Evolutionary conservation across 2,797 vertebrate genomes (phyloP), one percentile per base, ranked within the genome.

Genomic region (Myotis vivesi): DNA sequence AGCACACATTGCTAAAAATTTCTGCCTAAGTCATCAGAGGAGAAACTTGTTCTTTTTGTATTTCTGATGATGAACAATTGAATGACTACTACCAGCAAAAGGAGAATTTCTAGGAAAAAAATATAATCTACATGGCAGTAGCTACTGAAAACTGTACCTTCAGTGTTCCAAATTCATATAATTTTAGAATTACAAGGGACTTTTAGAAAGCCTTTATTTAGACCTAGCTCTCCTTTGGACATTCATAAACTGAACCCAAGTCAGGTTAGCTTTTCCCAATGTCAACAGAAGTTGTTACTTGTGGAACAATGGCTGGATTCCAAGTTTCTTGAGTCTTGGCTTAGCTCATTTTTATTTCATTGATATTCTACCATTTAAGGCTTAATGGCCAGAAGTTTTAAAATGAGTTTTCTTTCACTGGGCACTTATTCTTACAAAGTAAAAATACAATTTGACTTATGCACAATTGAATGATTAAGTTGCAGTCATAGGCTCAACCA

Each of bases 401-500:
- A 96, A 96, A 83, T 94, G 90, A 93, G n/a, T 87, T 69, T 84
- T 79, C 76, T 95, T 92, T 90, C 75, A 55, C 57, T n/a, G n/a
- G 59, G 51, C 96, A 92, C 86, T 59, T 98, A 96, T 84, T 97
- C 77, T 80, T 96, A 57, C 81, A 82, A 96, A 94, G 92, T 94
- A 83, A 94, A 93, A 95, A 83, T 95, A 92, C 73, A 96, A 2
- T 94, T 97, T 97, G 97, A 97, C 95, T 97, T 96, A 96, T 0
- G 33, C 97, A 94, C 96, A 98, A 95, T 91, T 97, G 97, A 98
- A 97, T 97, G 96, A 97, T 97, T 97, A 97, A 95, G 90, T 97
- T 97, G 92, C 87, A 97, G 89, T 95, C 97, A 95, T 84, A 92
- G 96, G 73, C 88, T 96, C 94, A 96, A 97, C 64, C 96, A 97